A percentile compares a stretch with the other conserved stretches of the same genome.
phyloP scores from a whole-genome alignment of 2,113 vertebrate genomes.

The Turdus rufiventris region DNA sequence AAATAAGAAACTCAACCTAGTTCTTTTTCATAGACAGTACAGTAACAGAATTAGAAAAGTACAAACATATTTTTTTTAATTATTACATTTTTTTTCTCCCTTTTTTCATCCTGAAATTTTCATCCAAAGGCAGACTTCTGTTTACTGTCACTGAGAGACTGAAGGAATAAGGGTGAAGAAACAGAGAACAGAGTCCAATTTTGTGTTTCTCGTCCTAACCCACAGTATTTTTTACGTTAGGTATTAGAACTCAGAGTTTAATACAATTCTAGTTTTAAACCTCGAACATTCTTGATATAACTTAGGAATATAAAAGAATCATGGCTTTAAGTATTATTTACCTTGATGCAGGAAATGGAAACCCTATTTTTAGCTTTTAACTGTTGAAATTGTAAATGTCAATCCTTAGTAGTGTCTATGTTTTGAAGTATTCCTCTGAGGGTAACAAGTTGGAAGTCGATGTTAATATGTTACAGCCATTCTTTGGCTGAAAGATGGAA shows the following conservation, averaged over 20 bases:
- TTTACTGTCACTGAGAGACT: not conserved
- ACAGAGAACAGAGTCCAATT: not conserved
- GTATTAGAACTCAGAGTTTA: not conserved
- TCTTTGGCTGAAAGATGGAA: slow-evolving; percentile 23
- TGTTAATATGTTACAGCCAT: not conserved
- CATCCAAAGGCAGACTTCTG: not conserved
- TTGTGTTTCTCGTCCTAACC: not conserved
- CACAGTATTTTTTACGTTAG: not conserved
- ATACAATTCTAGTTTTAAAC: not conserved
- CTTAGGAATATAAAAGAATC: not conserved
- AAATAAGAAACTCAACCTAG: not conserved
- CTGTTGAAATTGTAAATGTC: not conserved
- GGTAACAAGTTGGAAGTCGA: slow-evolving; percentile 15
- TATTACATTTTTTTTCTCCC: not conserved
- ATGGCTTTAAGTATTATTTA: not conserved
- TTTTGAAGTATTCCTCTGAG: not conserved
- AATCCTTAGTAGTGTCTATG: not conserved
- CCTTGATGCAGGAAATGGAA: not conserved
- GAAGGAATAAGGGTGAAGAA: not conserved
- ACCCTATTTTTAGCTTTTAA: not conserved
- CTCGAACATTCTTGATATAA: not conserved
- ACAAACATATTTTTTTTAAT: not conserved
- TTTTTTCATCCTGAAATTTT: not conserved
- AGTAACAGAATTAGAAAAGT: not conserved
- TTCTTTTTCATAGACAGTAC: not conserved